phyloP scores from a whole-genome alignment of 2,888 invertebrate genomes.

The Tipula unca region DNA sequence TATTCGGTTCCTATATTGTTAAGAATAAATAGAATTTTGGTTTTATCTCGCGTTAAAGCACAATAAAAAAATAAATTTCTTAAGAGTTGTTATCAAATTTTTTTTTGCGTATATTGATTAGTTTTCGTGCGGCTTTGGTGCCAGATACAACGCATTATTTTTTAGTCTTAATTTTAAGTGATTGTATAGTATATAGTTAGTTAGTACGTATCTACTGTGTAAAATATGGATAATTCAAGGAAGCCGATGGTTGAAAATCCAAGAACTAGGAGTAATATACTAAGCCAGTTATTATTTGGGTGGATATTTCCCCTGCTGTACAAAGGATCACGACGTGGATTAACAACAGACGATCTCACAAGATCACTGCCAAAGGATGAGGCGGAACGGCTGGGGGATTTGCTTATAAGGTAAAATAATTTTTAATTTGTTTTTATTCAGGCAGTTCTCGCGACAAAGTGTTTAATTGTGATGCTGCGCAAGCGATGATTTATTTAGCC shows the following conservation, averaged over 20 bases:
- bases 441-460: no score
- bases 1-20: no score
- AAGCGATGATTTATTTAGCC: no score
- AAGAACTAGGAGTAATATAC: conserved; percentile 34
- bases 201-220: neutral
- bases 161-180: neutral
- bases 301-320: conserved; percentile 39
- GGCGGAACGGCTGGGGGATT: conserved; percentile 39
- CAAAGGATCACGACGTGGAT: conserved; percentile 34
- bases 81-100: no score
- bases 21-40: no score
- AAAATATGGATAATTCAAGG: conserved; percentile 36
- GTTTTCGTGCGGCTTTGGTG: no score
- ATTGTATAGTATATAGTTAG: no score
- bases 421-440: neutral
- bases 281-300: conserved; percentile 38
- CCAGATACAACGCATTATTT: no score
- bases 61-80: no score
- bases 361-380: conserved; percentile 37
- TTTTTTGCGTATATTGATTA: no score
- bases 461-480: no score
- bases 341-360: conserved; percentile 59
- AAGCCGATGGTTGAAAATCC: conserved; percentile 39
- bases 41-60: no score
- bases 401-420: conserved; percentile 34